phyloP scores from a whole-genome alignment of 2,113 vertebrate species.

The Enhydra lutris region DNA sequence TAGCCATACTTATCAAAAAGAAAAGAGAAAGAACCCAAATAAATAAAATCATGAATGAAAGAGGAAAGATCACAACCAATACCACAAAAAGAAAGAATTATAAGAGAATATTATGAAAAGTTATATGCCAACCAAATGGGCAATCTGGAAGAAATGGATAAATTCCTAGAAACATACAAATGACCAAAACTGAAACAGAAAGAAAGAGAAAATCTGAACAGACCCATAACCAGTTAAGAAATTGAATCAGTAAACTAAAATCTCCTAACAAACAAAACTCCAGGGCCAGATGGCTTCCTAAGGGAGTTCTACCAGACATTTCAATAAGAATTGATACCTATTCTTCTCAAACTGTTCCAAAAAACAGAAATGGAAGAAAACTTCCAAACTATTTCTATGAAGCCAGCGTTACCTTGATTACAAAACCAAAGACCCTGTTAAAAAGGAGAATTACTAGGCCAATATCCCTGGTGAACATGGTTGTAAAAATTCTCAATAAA shows the following conservation, averaged over 20 bases:
- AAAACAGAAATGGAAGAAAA: background rate
- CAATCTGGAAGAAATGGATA: background rate
- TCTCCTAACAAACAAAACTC: background rate
- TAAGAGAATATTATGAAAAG: background rate
- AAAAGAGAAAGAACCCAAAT: background rate
- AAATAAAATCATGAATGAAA: background rate
- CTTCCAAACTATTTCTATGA: background rate
- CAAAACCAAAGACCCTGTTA: background rate
- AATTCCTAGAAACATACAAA: background rate
- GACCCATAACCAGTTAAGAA: background rate
- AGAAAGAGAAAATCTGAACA: background rate
- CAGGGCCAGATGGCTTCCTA: background rate
- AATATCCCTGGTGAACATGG: background rate
- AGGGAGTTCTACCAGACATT: background rate
- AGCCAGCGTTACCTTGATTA: background rate
- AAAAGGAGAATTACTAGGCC: background rate
- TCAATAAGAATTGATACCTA: background rate
- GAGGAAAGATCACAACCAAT: background rate
- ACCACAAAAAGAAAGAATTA: background rate
- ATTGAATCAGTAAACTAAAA: background rate
- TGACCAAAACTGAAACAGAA: background rate
- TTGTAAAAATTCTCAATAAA: background rate
- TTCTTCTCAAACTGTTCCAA: background rate
- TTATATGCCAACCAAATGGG: background rate
- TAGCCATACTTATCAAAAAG: background rate